Evolutionary conservation across 2,113 vertebrate species (phyloP).

Genomic region (Candoia aspera): DNA sequence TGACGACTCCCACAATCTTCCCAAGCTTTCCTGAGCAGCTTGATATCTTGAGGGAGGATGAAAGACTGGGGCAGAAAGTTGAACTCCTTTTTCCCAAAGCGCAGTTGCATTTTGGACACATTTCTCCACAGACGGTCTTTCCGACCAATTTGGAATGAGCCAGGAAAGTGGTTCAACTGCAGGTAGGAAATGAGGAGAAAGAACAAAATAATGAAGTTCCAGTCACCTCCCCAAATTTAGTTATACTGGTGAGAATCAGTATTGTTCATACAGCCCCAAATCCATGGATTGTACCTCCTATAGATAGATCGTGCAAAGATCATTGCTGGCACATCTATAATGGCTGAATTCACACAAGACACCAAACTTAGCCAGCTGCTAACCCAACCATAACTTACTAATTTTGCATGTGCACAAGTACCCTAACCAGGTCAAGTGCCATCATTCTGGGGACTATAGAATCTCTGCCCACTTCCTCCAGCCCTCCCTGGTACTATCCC

Average conservation of each 20-base stretch:
- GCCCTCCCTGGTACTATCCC: neutral
- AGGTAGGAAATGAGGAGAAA: constrained; percentile 23
- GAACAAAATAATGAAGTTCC: neutral
- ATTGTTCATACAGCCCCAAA: neutral
- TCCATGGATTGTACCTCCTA: neutral
- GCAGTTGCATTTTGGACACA: constrained; percentile 89
- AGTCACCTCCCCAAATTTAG: neutral
- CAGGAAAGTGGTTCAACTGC: constrained; percentile 96
- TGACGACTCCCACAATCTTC: constrained; percentile 83
- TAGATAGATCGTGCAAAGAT: neutral
- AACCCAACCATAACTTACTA: neutral
- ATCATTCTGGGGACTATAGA: neutral
- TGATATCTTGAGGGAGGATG: constrained; percentile 94
- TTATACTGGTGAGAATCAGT: neutral
- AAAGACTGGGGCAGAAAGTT: constrained; percentile 95
- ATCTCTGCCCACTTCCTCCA: neutral
- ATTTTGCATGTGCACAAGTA: neutral
- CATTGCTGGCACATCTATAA: neutral
- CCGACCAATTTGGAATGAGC: constrained; percentile 96
- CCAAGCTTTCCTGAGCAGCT: constrained; percentile 90
- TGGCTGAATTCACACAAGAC: neutral
- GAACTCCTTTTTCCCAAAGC: constrained; percentile 91
- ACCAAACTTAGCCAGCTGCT: neutral
- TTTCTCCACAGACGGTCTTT: constrained; percentile 97
- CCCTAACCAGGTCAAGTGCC: neutral